Evolutionary conservation across 2,113 vertebrate species (phyloP), one percentile per base, ranked within the genome.

Genomic region (Vireo altiloquus): DNA sequence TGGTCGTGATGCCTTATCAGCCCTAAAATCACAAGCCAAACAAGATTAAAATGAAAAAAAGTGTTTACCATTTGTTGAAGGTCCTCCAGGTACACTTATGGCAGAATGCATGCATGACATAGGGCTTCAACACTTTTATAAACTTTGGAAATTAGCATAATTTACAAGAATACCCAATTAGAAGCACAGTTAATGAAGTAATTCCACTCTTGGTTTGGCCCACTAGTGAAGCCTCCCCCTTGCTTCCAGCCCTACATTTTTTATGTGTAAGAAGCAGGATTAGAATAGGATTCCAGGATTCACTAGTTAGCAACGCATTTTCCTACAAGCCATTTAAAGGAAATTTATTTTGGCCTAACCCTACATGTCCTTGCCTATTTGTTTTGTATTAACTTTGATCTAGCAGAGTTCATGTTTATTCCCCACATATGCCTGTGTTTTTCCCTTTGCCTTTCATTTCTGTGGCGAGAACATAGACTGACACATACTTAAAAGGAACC

Each of bases 51-150:
- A 24, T 35, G 7, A 28, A 20, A 16, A 40, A 44, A 31, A 33
- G 4, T 6, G 1, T 11, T 65, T 40, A 9, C 8, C 2, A 4
- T 40, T 49, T 49, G 25, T 9, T 49, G 42, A n/a, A 13, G 1
- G 10, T 65, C 13, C 30, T 49, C 20, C 35, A 57, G 20, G 30
- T 40, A 11, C 30, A 20, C 19, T 11, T 20, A 24, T 2, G 10
- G 15, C 0, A 0, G 8, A 56, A n/a, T 20, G 19, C 8, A n/a
- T 0, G 0, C 9, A 13, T 10, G 24, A 17, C 25, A 16, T 11
- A 54, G 18, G n/a, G 40, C 19, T 54, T 74, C 49, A 25, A 11
- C 7, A 16, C 12, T 13, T 56, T n/a, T 49, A 42, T 9, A 49
- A 42, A 24, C 16, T 2, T 16, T 30, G 10, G 8, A 75, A 65